Conservation (phyloP, 1,140 invertebrate species). For the Adelges cooleyi region DNA sequence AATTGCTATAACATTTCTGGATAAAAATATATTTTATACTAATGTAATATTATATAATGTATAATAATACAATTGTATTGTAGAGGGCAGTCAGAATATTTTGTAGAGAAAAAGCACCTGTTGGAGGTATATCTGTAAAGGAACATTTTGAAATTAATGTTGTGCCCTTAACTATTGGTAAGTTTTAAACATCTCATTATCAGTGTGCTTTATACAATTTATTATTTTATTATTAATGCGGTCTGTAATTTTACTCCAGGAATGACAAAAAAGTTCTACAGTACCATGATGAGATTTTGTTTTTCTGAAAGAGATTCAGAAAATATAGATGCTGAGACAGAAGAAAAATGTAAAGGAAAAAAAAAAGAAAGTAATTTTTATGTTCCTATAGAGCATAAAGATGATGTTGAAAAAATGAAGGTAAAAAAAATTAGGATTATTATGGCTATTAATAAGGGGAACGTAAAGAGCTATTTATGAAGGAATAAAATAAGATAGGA, state of each 20-base stretch:
- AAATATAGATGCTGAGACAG: slow-evolving; percentile 57
- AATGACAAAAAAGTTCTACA: slow-evolving; percentile 93
- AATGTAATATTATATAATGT: too few species aligned
- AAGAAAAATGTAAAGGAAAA: slow-evolving; percentile 45
- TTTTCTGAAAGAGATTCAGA: slow-evolving; percentile 93
- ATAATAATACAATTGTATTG: slow-evolving; percentile 22
- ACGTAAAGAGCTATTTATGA: too few species aligned
- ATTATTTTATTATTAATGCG: too few species aligned
- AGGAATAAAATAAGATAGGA: too few species aligned
- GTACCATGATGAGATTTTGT: slow-evolving; percentile 94
- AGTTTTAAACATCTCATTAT: too few species aligned
- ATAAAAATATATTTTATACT: too few species aligned
- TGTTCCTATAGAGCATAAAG: slow-evolving; percentile 68
- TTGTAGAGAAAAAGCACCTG: slow-evolving; percentile 79
- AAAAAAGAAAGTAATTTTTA: slow-evolving; percentile 78
- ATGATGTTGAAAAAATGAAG: slow-evolving; percentile 98
- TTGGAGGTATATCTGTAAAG: slow-evolving; percentile 95
- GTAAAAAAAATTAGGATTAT: too few species aligned
- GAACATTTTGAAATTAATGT: slow-evolving; percentile 97
- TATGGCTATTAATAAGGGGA: too few species aligned
- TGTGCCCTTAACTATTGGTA: slow-evolving; percentile 81
- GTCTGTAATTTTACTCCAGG: slow-evolving; percentile 46
- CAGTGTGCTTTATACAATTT: slow-evolving; percentile 3
- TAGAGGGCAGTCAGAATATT: slow-evolving; percentile 73
- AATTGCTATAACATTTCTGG: too few species aligned